phyloP scores from a whole-genome alignment of 64 coral and sea anemone species.

The Trachythela sp. region DNA sequence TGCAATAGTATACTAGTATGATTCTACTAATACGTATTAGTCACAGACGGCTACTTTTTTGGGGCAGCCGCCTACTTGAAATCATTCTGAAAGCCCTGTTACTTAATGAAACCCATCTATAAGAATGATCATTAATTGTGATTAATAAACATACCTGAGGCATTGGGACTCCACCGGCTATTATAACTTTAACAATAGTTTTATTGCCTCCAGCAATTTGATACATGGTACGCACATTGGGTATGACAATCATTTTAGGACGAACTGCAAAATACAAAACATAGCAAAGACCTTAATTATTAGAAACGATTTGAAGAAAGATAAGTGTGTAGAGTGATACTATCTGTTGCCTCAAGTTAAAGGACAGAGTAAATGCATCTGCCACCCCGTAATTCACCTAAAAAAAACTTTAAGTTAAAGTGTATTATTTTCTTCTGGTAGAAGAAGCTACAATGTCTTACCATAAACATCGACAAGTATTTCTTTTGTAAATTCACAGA shows the following conservation, averaged over 20 bases:
- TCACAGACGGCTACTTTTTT: no score
- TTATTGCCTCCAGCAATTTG: constrained; percentile 17
- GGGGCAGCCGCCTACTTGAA: no score
- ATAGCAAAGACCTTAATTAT: neutral
- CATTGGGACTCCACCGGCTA: neutral
- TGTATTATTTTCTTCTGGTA: no score
- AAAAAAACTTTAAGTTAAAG: no score
- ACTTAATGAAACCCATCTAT: neutral
- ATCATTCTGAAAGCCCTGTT: neutral
- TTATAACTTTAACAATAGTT: neutral
- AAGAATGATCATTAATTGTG: neutral
- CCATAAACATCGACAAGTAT: neutral
- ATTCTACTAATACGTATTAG: no score
- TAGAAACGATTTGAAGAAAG: no score
- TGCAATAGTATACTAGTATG: no score
- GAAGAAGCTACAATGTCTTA: neutral
- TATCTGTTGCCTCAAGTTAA: no score
- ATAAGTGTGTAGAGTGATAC: no score
- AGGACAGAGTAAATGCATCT: no score
- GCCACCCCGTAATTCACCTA: no score
- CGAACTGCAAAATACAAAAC: neutral
- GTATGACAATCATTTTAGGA: neutral
- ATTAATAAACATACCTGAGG: neutral
- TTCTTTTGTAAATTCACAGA: neutral
- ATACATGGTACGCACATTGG: neutral